These are phyloP conservation scores for Morpho deidamia DNA, from an alignment of 2,888 invertebrate species.

Conservation along the genomic window DNA sequence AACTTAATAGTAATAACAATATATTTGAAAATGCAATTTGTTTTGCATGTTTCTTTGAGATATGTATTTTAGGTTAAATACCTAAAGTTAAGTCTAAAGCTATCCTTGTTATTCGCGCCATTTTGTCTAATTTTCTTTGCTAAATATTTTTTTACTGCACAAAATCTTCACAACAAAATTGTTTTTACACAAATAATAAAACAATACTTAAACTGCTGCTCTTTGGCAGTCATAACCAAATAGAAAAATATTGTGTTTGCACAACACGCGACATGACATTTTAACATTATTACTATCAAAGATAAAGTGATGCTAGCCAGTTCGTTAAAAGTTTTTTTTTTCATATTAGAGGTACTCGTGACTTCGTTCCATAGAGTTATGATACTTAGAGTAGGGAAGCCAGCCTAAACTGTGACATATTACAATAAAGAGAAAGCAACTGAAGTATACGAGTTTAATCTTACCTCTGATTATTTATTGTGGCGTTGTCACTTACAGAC, in stretches of 20 bases:
- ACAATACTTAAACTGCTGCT: not conserved
- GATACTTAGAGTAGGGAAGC: too few species aligned
- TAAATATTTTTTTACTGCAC: not conserved
- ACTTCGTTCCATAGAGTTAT: too few species aligned
- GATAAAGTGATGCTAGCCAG: too few species aligned
- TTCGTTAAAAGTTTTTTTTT: too few species aligned
- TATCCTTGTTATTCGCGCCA: constrained; percentile 51
- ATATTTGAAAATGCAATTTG: constrained; percentile 36
- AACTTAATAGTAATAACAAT: not conserved
- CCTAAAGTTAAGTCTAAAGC: constrained; percentile 53
- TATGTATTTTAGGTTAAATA: constrained; percentile 30
- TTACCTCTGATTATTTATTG: too few species aligned
- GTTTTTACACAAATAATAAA: not conserved
- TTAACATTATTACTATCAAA: too few species aligned
- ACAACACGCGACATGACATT: too few species aligned
- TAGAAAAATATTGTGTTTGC: not conserved
- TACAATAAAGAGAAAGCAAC: too few species aligned
- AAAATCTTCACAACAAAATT: not conserved
- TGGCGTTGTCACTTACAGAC: too few species aligned
- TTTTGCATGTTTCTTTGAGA: constrained; percentile 52
- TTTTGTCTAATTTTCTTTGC: constrained; percentile 16
- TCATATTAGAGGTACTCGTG: too few species aligned
- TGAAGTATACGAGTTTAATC: too few species aligned
- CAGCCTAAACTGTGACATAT: too few species aligned
- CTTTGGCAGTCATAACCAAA: not conserved